Percentiles rank a stretch among this genome's conserved stretches.
These are phyloP conservation scores for Apteryx mantelli DNA, from an alignment of 2,113 vertebrate genomes.

Conservation along the genomic window DNA sequence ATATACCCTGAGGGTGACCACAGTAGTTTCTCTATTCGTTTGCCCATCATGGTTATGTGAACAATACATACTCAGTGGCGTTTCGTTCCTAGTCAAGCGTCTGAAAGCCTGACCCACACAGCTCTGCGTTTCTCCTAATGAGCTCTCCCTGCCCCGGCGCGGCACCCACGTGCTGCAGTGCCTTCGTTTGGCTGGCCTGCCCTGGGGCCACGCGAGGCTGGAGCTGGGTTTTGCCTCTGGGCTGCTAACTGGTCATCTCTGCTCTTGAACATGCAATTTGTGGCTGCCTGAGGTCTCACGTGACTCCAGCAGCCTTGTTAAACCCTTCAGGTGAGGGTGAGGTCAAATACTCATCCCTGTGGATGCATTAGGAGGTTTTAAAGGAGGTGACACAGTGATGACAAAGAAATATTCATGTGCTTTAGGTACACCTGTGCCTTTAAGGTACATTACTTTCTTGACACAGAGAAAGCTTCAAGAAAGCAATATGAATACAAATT, in stretches of 20 bases:
- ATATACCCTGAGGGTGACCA: not conserved
- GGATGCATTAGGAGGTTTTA: not conserved
- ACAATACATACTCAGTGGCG: not conserved
- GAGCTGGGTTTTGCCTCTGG: not conserved
- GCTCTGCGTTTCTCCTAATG: not conserved
- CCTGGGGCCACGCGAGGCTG: not conserved
- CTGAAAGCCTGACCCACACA: not conserved
- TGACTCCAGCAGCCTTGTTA: not conserved
- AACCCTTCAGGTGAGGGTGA: not conserved
- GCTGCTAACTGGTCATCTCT: not conserved
- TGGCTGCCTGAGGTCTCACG: not conserved
- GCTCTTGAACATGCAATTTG: not conserved
- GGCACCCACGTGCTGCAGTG: not conserved
- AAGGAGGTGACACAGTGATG: not conserved
- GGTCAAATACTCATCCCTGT: not conserved
- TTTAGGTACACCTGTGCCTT: not conserved
- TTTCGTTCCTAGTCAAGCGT: not conserved
- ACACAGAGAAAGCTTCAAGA: not conserved
- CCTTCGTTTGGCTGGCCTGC: not conserved
- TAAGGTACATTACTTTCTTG: not conserved
- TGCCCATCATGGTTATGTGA: not conserved
- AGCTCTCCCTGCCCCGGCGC: not conserved
- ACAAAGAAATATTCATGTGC: not conserved
- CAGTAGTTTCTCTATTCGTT: constrained; percentile 18
- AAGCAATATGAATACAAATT: not conserved